These are phyloP conservation scores for Gallinago nigripennis DNA, from an alignment of 2,797 vertebrate species.

Conservation along the genomic window DNA sequence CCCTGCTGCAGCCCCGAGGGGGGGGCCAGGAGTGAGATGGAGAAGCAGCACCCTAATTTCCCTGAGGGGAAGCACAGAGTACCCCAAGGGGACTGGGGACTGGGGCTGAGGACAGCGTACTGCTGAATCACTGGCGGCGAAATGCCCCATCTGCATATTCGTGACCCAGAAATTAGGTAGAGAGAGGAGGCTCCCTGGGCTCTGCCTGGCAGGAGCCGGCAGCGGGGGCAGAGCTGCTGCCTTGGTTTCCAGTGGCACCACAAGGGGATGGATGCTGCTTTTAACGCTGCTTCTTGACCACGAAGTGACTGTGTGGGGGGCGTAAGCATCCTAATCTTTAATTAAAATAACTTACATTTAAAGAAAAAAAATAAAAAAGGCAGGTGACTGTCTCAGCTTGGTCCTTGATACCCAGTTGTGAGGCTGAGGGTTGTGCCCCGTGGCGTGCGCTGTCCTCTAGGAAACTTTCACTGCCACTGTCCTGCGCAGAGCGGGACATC, in stretches of 20 bases:
- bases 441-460: background rate
- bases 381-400: background rate
- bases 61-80: background rate
- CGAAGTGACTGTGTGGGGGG: background rate
- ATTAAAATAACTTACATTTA: background rate
- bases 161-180: constrained; percentile 30
- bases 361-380: too few species aligned
- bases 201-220: background rate
- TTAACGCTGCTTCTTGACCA: background rate
- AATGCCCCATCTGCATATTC: background rate
- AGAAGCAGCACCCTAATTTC: background rate
- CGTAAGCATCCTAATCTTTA: background rate
- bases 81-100: background rate
- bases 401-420: background rate
- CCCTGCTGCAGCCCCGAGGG: background rate
- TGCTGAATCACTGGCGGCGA: background rate
- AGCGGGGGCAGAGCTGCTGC: background rate
- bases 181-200: background rate
- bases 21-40: background rate
- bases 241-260: background rate
- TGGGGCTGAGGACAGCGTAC: constrained; percentile 26
- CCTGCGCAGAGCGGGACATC: background rate
- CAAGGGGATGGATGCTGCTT: background rate
- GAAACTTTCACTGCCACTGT: background rate
- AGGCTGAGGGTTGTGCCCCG: background rate